Base-by-base conservation (phyloP, 2,797 vertebrate genomes). In the Halcyon chelicuti region DNA sequence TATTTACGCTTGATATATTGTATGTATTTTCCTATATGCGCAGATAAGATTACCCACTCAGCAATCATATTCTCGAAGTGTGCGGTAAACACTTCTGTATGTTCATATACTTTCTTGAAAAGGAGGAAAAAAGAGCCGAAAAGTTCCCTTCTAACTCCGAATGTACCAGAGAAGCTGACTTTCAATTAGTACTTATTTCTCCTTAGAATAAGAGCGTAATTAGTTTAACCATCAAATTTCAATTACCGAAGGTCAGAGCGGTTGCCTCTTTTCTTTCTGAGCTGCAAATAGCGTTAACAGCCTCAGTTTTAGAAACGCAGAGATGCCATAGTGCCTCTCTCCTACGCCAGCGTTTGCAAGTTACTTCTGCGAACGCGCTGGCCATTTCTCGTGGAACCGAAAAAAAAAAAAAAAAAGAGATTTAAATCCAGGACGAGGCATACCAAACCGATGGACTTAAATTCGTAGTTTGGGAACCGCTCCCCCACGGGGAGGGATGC, bases 211-310 rank as follows among this genome's bases (percentile, higher is more conserved):
- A 96, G 92, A 85, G 37, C 31, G 5, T 97, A 97, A 98, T 98
- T 98, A 97, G 95, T 97, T 98, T 96, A 96, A 89, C 90, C 96
- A 97, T 97, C 97, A 97, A 96, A 97, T 98, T 98, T 97, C 97
- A 97, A 97, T 98, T 97, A 97, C 57, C 90, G 88, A 95, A 96
- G 96, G 96, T 97, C 95, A 97, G 94, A 76, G 84, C 88, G 44
- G 84, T 62, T 95, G 93, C 58, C 91, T 93, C 88, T 82, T 94
- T 90, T 67, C 95, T 88, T 93, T 85, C 86, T 85, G 93, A 96
- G 92, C 91, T 94, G 94, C 94, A 95, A 92, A 96, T 93, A 96
- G 58, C 71, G 79, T 96, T 97, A 96, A 91, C 76, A 96, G 66
- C 70, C 91, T 92, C 90, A 95, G 95, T 93, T 94, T 89, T 86